Conservation (phyloP, 1,140 invertebrate genomes). For the Saccostrea cuccullata region DNA sequence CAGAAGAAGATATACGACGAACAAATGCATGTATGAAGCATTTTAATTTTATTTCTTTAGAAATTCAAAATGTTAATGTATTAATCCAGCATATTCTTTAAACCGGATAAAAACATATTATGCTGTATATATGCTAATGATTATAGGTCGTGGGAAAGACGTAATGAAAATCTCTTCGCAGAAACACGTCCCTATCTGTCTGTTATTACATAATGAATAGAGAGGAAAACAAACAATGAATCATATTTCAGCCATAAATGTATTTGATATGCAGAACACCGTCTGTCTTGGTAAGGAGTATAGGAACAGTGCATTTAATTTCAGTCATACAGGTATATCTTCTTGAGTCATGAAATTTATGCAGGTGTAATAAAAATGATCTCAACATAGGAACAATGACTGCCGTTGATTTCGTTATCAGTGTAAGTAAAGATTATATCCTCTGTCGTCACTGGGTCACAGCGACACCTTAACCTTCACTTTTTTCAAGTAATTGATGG, state of each 20-base stretch:
- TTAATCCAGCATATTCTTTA: not conserved
- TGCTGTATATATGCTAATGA: slow-evolving; percentile 1
- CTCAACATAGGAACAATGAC: not conserved
- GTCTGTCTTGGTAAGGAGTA: not conserved
- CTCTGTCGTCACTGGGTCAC: not conserved
- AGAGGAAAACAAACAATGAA: not conserved
- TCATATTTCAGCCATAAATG: slow-evolving; percentile 8
- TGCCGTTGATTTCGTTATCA: slow-evolving; percentile 3
- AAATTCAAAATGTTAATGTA: not conserved
- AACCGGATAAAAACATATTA: not conserved
- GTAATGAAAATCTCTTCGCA: not conserved
- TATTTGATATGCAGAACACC: not conserved
- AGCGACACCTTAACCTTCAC: not conserved
- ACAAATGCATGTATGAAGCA: no score
- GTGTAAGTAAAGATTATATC: slow-evolving; percentile 5
- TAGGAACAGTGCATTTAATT: not conserved
- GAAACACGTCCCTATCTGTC: not conserved
- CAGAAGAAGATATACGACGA: no score
- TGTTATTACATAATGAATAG: not conserved
- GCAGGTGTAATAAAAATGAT: slow-evolving; percentile 28
- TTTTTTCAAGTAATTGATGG: not conserved
- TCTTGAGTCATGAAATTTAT: slow-evolving; percentile 22
- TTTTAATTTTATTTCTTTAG: not conserved
- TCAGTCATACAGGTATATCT: slow-evolving; percentile 8
- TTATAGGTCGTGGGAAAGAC: not conserved